Percentiles rank a stretch among this genome's conserved stretches.
These are phyloP conservation scores for Fragum fragum DNA, from an alignment of 2,888 invertebrate species.

Conservation along the genomic window DNA sequence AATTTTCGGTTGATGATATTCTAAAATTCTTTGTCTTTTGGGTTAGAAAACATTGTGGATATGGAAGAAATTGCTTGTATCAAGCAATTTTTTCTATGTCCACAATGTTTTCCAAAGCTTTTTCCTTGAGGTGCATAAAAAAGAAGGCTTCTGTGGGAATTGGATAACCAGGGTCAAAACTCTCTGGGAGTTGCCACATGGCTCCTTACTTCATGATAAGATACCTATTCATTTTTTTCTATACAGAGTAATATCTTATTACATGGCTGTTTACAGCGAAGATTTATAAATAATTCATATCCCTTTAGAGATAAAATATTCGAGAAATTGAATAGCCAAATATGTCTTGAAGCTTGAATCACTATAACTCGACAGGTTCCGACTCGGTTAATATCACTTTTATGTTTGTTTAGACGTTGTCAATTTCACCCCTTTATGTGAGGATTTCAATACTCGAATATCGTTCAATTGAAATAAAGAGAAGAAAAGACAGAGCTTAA, in stretches of 20 bases:
- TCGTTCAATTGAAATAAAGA: constrained; percentile 16
- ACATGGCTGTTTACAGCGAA: constrained; percentile 11
- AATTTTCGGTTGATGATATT: too few species aligned
- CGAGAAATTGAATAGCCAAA: constrained; percentile 28
- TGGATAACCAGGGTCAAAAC: too few species aligned
- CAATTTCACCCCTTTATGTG: constrained; percentile 47
- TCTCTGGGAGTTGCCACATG: too few species aligned
- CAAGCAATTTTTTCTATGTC: too few species aligned
- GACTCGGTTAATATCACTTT: constrained; percentile 38
- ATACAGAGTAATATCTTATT: constrained; percentile 26
- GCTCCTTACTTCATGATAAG: too few species aligned
- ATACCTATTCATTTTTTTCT: not conserved
- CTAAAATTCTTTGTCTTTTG: too few species aligned
- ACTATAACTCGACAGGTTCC: not conserved
- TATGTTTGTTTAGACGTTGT: constrained; percentile 38
- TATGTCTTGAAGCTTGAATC: constrained; percentile 16
- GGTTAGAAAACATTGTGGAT: too few species aligned
- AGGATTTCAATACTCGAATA: constrained; percentile 12
- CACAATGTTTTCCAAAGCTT: too few species aligned
- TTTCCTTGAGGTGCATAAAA: too few species aligned
- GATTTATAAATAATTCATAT: constrained; percentile 24
- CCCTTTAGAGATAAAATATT: constrained; percentile 24
- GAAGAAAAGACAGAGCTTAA: constrained; percentile 28
- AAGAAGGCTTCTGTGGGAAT: too few species aligned
- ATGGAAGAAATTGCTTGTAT: too few species aligned